Base-by-base conservation (phyloP, 2,113 vertebrate species). In the Tenrec ecaudatus region DNA sequence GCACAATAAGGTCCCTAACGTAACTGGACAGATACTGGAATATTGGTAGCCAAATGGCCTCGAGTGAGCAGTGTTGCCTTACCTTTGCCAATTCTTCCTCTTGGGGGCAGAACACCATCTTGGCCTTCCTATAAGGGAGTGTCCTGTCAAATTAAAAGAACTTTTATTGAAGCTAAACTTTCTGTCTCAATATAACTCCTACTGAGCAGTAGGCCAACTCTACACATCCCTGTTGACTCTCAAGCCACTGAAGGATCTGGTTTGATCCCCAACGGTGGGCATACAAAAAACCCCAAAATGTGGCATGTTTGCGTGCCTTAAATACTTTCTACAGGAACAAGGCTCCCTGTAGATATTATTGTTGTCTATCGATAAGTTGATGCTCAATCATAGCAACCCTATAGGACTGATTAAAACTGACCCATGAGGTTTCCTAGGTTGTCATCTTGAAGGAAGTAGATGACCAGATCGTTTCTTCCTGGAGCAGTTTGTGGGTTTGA, bases 111-210 rank as follows among this genome's bases (percentile, higher is more conserved):
- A 79, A 62, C 16, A 20, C 9, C 19, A 62, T 87, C 25, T 58
- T 92, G 73, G 38, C 27, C 79, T 88, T 83, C 57, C 7, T 25
- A 73, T 88, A 53, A 81, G 38, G 38, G 60, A 40, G 23, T n/a
- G 27, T 90, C 80, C 89, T 92, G 71, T 89, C 23, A 79, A 73
- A 79, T 80, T 15, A 36, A 19, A 93, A 40, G 16, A 15, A 31
- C 69, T 78, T 87, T 75, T 85, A 83, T 64, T 91, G 36, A 66
- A 71, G 58, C n/a, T 93, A 40, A 87, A 64, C 53, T 87, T 87
- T 73, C 71, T 90, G 4, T 68, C 19, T 22, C 40, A 38, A 23
- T n/a, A 22, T 89, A n/a, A n/a, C 10, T 33, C 22, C 31, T 79
- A 40, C 31, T 84, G 4, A 69, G 14, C 47, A 76, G 17, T 7